Evolutionary conservation across 1,140 invertebrate genomes (phyloP).

Genomic region (Psilanteris sp.): DNA sequence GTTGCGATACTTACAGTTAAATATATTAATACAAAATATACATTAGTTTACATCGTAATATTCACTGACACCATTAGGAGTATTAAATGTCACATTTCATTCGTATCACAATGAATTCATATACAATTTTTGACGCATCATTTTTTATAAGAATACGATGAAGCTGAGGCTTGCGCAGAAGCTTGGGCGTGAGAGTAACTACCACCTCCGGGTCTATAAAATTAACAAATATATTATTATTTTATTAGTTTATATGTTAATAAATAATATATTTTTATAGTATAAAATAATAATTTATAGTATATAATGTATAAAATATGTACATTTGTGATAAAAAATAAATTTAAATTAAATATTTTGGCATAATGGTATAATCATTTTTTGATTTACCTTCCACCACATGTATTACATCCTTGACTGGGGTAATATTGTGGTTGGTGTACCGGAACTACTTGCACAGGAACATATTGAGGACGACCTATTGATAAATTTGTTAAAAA

Average conservation of each 20-base stretch:
- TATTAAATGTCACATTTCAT: conserved; percentile 11
- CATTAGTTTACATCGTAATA: conserved; percentile 2
- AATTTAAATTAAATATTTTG: too few species aligned
- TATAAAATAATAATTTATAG: not conserved
- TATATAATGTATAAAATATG: too few species aligned
- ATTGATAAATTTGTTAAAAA: not conserved
- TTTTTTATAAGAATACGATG: conserved; percentile 16
- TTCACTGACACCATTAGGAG: conserved; percentile 11
- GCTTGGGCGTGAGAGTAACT: conserved; percentile 10
- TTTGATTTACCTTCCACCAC: conserved; percentile 10
- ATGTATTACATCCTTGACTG: conserved; percentile 20
- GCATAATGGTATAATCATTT: too few species aligned
- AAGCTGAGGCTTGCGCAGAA: conserved; percentile 15
- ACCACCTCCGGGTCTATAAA: not conserved
- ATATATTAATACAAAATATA: not conserved
- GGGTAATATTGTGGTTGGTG: conserved; percentile 24
- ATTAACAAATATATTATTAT: not conserved
- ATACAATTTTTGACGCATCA: conserved; percentile 14
- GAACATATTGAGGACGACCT: conserved; percentile 29
- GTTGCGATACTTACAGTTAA: too few species aligned
- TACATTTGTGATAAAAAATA: too few species aligned
- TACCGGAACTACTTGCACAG: conserved; percentile 60
- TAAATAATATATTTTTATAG: not conserved
- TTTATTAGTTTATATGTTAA: too few species aligned
- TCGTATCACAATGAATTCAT: conserved; percentile 8